Percentiles rank a stretch among this genome's conserved stretches.
Conservation (phyloP, 2,113 vertebrate genomes). For the Tetraodon nigroviridis region DNA sequence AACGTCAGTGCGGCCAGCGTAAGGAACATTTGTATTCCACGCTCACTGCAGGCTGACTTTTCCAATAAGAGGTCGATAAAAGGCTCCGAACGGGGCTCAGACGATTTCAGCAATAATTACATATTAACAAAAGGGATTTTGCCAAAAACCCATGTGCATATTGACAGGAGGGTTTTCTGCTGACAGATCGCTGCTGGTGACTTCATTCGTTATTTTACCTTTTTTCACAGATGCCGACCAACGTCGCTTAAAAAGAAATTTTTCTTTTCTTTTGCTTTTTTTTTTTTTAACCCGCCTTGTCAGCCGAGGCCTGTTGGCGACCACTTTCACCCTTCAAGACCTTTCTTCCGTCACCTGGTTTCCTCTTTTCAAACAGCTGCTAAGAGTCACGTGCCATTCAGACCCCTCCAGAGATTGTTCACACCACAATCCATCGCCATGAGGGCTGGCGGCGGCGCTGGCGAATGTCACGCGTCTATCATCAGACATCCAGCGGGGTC, state of each 20-base stretch:
- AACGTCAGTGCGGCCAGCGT: background rate
- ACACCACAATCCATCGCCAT: background rate
- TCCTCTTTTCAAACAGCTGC: background rate
- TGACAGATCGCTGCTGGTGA: background rate
- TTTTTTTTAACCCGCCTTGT: too few species aligned
- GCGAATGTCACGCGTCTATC: background rate
- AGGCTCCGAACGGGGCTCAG: too few species aligned
- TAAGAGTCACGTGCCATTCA: background rate
- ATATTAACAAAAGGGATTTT: too few species aligned
- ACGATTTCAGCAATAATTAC: too few species aligned
- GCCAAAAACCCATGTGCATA: too few species aligned
- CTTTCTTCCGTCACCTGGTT: background rate
- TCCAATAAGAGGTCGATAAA: too few species aligned
- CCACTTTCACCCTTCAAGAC: background rate
- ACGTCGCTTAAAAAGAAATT: too few species aligned
- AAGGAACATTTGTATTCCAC: background rate
- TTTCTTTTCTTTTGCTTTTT: too few species aligned
- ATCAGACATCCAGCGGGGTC: background rate
- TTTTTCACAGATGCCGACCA: background rate
- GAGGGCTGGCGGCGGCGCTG: background rate
- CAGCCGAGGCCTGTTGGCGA: background rate
- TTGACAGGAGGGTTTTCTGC: too few species aligned
- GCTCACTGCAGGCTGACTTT: too few species aligned
- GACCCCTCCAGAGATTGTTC: conserved; percentile 1
- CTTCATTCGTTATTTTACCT: background rate